Conservation (phyloP, 2,113 vertebrate species). For the Hemichromis elongatus region DNA sequence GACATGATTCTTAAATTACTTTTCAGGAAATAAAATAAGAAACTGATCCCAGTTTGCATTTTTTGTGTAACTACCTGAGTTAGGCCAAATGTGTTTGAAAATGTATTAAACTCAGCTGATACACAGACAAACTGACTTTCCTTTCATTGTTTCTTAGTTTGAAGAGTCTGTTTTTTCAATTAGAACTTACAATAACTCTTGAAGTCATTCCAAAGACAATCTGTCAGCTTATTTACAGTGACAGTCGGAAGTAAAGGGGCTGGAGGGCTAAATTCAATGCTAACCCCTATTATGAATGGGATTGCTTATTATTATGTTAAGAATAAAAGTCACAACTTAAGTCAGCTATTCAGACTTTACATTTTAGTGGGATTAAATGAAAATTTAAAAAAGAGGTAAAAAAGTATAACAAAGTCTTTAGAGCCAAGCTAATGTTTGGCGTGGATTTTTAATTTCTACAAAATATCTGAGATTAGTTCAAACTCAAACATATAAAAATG, state of each 20-base stretch:
- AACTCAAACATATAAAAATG: not conserved
- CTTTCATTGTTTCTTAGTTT: not conserved
- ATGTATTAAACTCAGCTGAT: not conserved
- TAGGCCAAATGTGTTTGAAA: not conserved
- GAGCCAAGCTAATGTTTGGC: fast-evolving
- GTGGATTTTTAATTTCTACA: not conserved
- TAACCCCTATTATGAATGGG: not conserved
- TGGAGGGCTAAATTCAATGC: not conserved
- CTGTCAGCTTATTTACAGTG: not conserved
- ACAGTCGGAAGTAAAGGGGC: not conserved
- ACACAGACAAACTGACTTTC: not conserved
- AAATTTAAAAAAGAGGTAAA: not conserved
- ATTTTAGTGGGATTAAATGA: not conserved
- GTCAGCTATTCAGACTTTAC: not conserved
- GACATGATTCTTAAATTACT: not conserved
- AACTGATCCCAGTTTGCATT: not conserved
- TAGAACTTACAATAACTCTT: not conserved
- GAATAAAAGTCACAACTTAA: not conserved
- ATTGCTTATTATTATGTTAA: not conserved
- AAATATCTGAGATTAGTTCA: fast-evolving
- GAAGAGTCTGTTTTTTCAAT: not conserved
- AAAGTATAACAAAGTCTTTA: not conserved
- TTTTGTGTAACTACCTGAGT: no score
- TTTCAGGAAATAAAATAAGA: not conserved
- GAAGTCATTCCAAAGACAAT: not conserved